These are phyloP conservation scores for Tragelaphus scriptus DNA, from an alignment of 2,113 vertebrate species.

Conservation along the genomic window DNA sequence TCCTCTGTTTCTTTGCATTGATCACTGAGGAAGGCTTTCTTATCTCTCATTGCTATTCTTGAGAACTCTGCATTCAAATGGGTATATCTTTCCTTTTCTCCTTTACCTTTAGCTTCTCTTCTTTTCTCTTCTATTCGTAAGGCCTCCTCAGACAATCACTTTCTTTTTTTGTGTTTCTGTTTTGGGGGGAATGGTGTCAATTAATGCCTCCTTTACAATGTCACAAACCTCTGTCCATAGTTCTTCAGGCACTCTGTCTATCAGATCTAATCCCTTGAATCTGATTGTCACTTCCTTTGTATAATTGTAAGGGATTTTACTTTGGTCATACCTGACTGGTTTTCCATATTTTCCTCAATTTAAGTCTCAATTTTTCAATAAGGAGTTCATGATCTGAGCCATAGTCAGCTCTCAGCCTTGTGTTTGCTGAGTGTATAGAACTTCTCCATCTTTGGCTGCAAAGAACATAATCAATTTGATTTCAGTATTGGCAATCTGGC, in stretches of 20 bases:
- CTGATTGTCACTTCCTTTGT: background rate
- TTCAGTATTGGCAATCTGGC: background rate
- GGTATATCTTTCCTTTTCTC: background rate
- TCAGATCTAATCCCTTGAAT: background rate
- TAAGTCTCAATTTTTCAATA: background rate
- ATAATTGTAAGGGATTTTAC: background rate
- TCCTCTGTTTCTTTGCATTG: background rate
- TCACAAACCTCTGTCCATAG: background rate
- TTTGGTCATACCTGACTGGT: background rate
- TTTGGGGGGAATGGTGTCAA: background rate
- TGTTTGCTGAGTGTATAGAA: background rate
- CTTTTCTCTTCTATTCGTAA: background rate
- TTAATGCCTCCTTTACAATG: background rate
- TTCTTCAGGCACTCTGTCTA: background rate
- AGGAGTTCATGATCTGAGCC: background rate
- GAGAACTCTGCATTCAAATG: background rate
- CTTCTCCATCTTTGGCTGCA: background rate
- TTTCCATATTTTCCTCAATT: background rate
- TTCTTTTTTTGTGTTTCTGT: background rate
- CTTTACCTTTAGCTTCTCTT: background rate
- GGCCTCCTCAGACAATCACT: background rate
- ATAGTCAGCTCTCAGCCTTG: background rate
- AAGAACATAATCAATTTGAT: background rate
- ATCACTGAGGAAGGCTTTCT: background rate
- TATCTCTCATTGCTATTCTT: background rate